Percentiles rank a stretch among this genome's conserved stretches.
phyloP scores from a whole-genome alignment of 37 sponge, comb jelly and placozoan species.

The Beroe ovata region DNA sequence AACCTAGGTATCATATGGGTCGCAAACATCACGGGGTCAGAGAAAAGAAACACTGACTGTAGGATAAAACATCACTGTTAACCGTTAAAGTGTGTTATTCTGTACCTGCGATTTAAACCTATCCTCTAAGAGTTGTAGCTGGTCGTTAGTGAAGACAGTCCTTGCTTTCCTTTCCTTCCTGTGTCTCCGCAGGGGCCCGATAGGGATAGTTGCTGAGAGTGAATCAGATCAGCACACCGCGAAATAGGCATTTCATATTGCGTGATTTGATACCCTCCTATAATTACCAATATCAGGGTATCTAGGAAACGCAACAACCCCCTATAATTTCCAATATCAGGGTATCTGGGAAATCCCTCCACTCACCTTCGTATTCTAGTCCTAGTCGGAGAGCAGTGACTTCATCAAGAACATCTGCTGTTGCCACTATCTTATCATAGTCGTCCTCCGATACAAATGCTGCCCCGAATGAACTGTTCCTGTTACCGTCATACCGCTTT shows the following conservation, averaged over 20 bases:
- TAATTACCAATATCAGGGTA: too few species aligned
- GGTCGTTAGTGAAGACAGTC: constrained; percentile 65
- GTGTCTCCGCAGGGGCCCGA: constrained; percentile 54
- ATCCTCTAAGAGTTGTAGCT: constrained; percentile 52
- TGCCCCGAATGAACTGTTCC: constrained; percentile 59
- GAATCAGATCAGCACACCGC: too few species aligned
- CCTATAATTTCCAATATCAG: too few species aligned
- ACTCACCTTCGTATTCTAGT: constrained; percentile 63
- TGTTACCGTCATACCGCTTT: constrained; percentile 61
- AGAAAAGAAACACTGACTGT: too few species aligned
- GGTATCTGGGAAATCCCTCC: neutral
- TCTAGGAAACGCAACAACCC: too few species aligned
- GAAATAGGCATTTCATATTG: too few species aligned
- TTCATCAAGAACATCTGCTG: constrained; percentile 61
- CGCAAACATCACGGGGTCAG: too few species aligned
- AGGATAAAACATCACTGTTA: too few species aligned
- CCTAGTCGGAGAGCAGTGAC: constrained; percentile 62
- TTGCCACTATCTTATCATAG: constrained; percentile 58
- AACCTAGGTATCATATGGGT: too few species aligned
- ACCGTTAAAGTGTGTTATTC: too few species aligned
- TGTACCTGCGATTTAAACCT: constrained; percentile 47
- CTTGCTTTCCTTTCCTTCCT: constrained; percentile 62
- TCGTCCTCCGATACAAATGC: constrained; percentile 57
- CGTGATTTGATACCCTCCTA: too few species aligned
- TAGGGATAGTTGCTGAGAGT: constrained; percentile 54